Conservation (phyloP, 2,888 invertebrate genomes). For the Cryptops parisi region DNA sequence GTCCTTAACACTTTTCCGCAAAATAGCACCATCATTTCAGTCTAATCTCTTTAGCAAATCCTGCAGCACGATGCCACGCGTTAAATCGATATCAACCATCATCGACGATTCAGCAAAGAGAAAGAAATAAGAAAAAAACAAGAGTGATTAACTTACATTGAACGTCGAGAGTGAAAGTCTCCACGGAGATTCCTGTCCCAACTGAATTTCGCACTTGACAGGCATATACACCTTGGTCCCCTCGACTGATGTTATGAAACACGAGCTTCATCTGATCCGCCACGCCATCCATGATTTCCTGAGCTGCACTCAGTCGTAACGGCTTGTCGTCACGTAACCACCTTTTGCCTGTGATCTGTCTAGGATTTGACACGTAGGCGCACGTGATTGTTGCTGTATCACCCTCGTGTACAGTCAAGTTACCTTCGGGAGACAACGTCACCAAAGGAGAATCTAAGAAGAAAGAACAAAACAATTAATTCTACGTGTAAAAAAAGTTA, state of each 20-base stretch:
- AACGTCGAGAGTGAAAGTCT: constrained; percentile 58
- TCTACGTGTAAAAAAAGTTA: no score
- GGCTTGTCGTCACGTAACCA: constrained; percentile 11
- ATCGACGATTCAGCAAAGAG: constrained; percentile 50
- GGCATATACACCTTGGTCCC: constrained; percentile 70
- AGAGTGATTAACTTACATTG: constrained; percentile 50
- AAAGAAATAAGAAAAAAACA: no score
- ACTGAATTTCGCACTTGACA: constrained; percentile 67
- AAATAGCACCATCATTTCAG: no score
- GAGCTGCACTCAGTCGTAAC: constrained; percentile 1
- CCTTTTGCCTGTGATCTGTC: constrained; percentile 56
- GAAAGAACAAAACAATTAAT: no score
- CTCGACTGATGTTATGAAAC: constrained; percentile 56
- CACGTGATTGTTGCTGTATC: constrained; percentile 59
- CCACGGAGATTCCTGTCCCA: constrained; percentile 57
- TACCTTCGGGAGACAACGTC: constrained; percentile 48
- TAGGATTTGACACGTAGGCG: constrained; percentile 73
- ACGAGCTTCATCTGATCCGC: constrained; percentile 58
- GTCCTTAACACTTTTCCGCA: no score
- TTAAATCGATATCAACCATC: no score
- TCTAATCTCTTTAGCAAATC: no score
- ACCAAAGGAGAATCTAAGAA: constrained; percentile 74
- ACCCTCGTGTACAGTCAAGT: constrained; percentile 63
- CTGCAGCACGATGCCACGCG: no score
- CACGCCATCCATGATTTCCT: constrained; percentile 48